A percentile compares a stretch with the other conserved stretches of the same genome.
phyloP scores from a whole-genome alignment of 1,140 invertebrate species.

The Coenobita brevimanus region DNA sequence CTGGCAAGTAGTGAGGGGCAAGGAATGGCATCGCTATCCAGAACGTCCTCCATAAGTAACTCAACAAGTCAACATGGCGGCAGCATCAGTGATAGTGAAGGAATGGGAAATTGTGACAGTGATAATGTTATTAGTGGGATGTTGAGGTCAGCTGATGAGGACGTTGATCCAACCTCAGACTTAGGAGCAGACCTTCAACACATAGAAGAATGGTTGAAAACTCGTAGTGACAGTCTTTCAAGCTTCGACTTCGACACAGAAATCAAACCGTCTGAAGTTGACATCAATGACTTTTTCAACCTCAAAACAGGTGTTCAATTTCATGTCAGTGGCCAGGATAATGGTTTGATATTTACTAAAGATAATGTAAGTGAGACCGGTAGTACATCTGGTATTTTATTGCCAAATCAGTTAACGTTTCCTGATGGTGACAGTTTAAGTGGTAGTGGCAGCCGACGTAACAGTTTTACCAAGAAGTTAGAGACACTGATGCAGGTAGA shows the following conservation, averaged over 20 bases:
- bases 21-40: slow-evolving; percentile 30
- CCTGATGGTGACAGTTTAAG: slow-evolving; percentile 32
- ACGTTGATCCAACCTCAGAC: slow-evolving; percentile 42
- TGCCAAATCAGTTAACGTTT: slow-evolving; percentile 50
- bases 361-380: slow-evolving; percentile 32
- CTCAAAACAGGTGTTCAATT: slow-evolving; percentile 42
- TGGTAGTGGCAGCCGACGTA: slow-evolving; percentile 45
- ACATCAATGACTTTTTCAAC: slow-evolving; percentile 62
- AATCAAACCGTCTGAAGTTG: slow-evolving; percentile 63
- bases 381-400: slow-evolving; percentile 22
- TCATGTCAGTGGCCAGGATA: slow-evolving; percentile 38
- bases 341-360: slow-evolving; percentile 43
- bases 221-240: slow-evolving; percentile 69
- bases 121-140: slow-evolving; percentile 58
- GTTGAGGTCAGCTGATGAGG: slow-evolving; percentile 49
- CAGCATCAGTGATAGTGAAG: slow-evolving; percentile 55
- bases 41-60: slow-evolving; percentile 36
- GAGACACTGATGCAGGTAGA: slow-evolving; percentile 60
- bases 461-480: slow-evolving; percentile 42
- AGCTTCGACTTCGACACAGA: slow-evolving; percentile 70
- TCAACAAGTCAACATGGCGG: slow-evolving; percentile 55
- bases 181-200: slow-evolving; percentile 66
- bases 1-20: slow-evolving; percentile 28
- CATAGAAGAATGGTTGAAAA: slow-evolving; percentile 70
- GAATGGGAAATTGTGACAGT: slow-evolving; percentile 56